Base-by-base conservation (phyloP, 2,797 vertebrate species). In the Mareca penelope region DNA sequence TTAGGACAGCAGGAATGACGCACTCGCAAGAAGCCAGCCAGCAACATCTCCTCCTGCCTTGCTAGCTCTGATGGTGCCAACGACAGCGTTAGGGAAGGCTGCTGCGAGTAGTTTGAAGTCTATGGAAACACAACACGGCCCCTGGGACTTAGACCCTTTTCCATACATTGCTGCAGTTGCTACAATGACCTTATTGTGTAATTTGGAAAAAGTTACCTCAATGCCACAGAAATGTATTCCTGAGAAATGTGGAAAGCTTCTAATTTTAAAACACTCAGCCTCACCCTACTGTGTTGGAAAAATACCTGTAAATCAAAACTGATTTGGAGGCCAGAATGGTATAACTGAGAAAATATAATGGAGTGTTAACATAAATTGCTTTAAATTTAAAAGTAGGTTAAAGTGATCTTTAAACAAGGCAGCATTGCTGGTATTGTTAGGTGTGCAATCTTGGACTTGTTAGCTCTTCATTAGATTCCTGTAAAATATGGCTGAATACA, bases 91-190 rank as follows among this genome's bases (percentile, higher is more conserved):
- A 67, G 64, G 68, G 33, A 78, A 83, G 40, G 88, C 53, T 86
- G 50, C 60, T 70, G 73, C 17, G 1, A 29, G 78, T n/a, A 50
- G 94, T 73, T 93, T 35, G 60, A 82, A 59, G 60, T 85, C 96
- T 85, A 33, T 77, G 86, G 84, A 82, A 96, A 94, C 73, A 91
- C 80, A 95, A 71, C 88, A 89, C 59, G 69, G 88, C 68, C 80
- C 69, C 35, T 15, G 12, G 88, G 79, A 88, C 77, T 95, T 82
- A 0, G 5, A 67, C n/a, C 91, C 73, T 68, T 90, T 80, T 78
- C 88, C 89, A 77, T 79, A n/a, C 56, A 6, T 72, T 12, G 53
- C 77, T 76, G 67, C 55, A 52, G 52, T n/a, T 70, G 46, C 64
- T 50, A 46, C 84, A 42, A 22, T 57, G 86, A 86, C 56, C 57